These are phyloP conservation scores for Hyposmocoma kahamanoa DNA, from an alignment of 1,140 invertebrate genomes.

Conservation along the genomic window DNA sequence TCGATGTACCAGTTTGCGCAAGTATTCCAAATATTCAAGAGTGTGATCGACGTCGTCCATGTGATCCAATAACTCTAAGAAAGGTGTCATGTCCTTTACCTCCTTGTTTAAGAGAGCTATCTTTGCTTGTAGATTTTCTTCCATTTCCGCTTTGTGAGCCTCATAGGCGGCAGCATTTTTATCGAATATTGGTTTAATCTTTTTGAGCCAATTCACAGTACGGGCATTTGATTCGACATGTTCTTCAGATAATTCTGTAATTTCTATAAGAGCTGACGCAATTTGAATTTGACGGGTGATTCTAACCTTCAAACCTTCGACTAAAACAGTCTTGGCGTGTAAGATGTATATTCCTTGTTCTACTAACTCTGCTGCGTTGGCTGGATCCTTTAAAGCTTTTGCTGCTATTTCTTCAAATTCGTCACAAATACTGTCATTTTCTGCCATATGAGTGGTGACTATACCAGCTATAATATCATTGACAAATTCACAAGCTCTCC, in stretches of 20 bases:
- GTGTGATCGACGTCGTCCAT: constrained; percentile 81
- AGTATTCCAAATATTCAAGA: constrained; percentile 79
- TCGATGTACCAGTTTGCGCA: constrained; percentile 82
- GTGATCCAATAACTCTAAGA: constrained; percentile 78
- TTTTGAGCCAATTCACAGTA: constrained; percentile 82
- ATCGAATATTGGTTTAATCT: constrained; percentile 83
- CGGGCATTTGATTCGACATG: constrained; percentile 80
- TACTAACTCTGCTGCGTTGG: constrained; percentile 82
- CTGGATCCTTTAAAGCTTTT: constrained; percentile 77
- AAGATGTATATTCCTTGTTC: constrained; percentile 80
- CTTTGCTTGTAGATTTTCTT: constrained; percentile 81
- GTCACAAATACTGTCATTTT: constrained; percentile 77
- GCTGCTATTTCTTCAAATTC: constrained; percentile 77
- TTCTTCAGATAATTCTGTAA: constrained; percentile 77
- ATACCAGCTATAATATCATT: constrained; percentile 59
- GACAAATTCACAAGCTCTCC: constrained; percentile 52
- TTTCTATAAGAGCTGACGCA: constrained; percentile 79
- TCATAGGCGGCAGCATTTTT: constrained; percentile 83
- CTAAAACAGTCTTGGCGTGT: constrained; percentile 75
- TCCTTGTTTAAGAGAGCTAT: constrained; percentile 81
- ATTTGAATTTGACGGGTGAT: constrained; percentile 77
- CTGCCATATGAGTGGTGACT: constrained; percentile 50
- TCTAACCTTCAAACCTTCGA: constrained; percentile 76
- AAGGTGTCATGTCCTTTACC: constrained; percentile 81
- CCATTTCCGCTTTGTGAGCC: constrained; percentile 85